These are phyloP conservation scores for Brachycybe producta DNA, from an alignment of 2,888 invertebrate genomes.

Conservation along the genomic window DNA sequence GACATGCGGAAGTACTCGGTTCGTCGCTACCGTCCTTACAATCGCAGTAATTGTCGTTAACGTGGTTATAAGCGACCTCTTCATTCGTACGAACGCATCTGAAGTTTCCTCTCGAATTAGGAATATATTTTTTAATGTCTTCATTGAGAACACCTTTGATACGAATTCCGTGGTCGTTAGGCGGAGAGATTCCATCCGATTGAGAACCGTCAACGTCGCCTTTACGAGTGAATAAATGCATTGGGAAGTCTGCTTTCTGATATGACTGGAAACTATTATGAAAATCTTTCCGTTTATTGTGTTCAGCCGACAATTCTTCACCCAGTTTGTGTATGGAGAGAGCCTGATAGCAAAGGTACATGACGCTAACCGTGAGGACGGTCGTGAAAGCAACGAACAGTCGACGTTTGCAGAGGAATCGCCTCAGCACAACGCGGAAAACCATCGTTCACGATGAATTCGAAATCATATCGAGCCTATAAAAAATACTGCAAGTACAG, in stretches of 20 bases:
- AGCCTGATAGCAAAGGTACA: slow-evolving; percentile 14
- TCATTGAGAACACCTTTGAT: slow-evolving; percentile 21
- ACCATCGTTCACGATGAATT: neutral
- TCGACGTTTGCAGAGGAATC: slow-evolving; percentile 6
- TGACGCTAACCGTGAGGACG: slow-evolving; percentile 4
- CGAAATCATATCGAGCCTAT: too few species aligned
- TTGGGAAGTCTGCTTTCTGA: slow-evolving; percentile 13
- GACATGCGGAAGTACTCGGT: slow-evolving; percentile 39
- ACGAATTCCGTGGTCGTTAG: slow-evolving; percentile 2
- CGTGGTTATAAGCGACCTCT: slow-evolving; percentile 47
- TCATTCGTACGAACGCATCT: slow-evolving; percentile 25
- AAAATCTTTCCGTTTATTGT: slow-evolving; percentile 6
- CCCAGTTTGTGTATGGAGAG: slow-evolving; percentile 10
- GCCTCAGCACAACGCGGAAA: slow-evolving; percentile 1
- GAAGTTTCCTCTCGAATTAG: slow-evolving; percentile 18
- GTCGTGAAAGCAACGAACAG: slow-evolving; percentile 8
- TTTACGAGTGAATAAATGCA: slow-evolving; percentile 1
- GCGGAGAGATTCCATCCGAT: neutral
- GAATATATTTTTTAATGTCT: slow-evolving; percentile 22
- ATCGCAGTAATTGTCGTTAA: slow-evolving; percentile 92
- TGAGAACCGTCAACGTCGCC: neutral
- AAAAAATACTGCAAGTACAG: too few species aligned
- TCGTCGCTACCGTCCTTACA: slow-evolving; percentile 45
- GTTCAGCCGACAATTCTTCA: slow-evolving; percentile 11
- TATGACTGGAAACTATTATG: slow-evolving; percentile 11